Conservation (phyloP, 2,797 vertebrate genomes). For the Gadopsis marmoratus region DNA sequence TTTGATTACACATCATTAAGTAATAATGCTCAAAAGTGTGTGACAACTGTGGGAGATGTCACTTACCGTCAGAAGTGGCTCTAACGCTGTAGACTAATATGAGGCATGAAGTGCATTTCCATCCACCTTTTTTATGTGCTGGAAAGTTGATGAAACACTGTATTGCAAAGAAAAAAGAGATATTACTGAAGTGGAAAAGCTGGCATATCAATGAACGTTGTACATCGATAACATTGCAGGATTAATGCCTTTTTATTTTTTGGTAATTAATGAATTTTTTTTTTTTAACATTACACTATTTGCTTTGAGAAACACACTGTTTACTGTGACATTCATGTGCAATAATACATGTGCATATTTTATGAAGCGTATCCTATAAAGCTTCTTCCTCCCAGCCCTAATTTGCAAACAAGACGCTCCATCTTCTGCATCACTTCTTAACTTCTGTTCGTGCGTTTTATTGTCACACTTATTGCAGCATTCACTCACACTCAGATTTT, state of each 20-base stretch:
- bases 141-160: too few relatives aligned
- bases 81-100: background rate
- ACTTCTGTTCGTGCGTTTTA: slow-evolving; percentile 18
- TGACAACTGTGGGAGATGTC: background rate
- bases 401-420: slow-evolving; percentile 29
- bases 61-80: background rate
- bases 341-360: slow-evolving; percentile 1
- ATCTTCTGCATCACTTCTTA: slow-evolving; percentile 15
- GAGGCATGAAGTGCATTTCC: background rate
- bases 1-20: background rate
- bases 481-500: slow-evolving; percentile 30
- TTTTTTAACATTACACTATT: background rate
- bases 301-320: background rate
- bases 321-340: background rate
- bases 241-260: background rate
- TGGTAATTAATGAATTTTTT: background rate
- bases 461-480: slow-evolving; percentile 14
- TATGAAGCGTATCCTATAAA: slow-evolving; percentile 10
- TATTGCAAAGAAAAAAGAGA: too few relatives aligned
- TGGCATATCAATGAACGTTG: background rate
- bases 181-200: too few relatives aligned
- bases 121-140: background rate
- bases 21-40: background rate
- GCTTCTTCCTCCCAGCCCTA: background rate
- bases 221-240: background rate